Evolutionary conservation across 1,140 invertebrate species (phyloP).

Genomic region (Venustaconcha ellipsiformis): DNA sequence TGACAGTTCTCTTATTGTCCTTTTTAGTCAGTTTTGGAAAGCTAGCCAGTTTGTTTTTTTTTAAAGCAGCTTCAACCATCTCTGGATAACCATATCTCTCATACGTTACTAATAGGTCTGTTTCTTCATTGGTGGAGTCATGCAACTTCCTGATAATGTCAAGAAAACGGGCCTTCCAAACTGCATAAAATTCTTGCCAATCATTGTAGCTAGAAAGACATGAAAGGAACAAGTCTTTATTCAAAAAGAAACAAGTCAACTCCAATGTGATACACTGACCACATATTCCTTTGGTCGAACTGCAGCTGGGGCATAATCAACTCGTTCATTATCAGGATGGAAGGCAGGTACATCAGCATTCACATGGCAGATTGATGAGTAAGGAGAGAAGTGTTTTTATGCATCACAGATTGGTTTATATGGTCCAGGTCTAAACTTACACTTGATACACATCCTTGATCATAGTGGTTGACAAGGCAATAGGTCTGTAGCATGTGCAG

Average conservation of each 20-base stretch:
- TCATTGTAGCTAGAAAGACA: constrained; percentile 15
- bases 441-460: too few relatives aligned
- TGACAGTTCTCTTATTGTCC: constrained; percentile 23
- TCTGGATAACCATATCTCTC: constrained; percentile 26
- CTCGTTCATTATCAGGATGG: too few relatives aligned
- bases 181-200: constrained; percentile 14
- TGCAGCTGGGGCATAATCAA: too few relatives aligned
- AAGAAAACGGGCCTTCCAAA: constrained; percentile 27
- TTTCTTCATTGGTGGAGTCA: constrained; percentile 14
- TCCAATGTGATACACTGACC: not conserved
- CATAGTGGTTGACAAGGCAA: too few relatives aligned
- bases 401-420: too few relatives aligned
- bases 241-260: constrained; percentile 18
- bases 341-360: too few relatives aligned
- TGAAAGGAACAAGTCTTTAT: constrained; percentile 29
- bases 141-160: constrained; percentile 16
- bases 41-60: constrained; percentile 8
- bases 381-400: too few relatives aligned
- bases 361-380: too few relatives aligned
- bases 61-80: constrained; percentile 10
- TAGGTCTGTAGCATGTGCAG: too few relatives aligned
- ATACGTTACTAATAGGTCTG: constrained; percentile 33
- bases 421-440: too few relatives aligned
- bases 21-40: constrained; percentile 30
- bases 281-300: not conserved